phyloP scores from a whole-genome alignment of 2,888 invertebrate genomes.

The Cryptocephalus moraei region DNA sequence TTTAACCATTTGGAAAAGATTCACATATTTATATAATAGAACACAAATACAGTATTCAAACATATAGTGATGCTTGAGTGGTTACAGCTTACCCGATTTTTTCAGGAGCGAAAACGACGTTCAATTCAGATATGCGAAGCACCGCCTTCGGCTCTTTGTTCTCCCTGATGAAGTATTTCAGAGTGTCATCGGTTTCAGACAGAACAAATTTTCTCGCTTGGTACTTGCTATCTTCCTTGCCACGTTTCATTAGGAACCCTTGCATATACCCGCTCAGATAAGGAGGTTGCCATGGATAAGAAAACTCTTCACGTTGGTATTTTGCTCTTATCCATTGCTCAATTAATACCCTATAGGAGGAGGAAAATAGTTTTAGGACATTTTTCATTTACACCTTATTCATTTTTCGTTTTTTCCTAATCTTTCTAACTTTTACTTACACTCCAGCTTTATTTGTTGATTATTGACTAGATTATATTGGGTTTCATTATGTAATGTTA shows the following conservation, averaged over 20 bases:
- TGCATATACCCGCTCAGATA: constrained; percentile 75
- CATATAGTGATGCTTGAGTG: no score
- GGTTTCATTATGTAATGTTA: no score
- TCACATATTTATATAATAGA: no score
- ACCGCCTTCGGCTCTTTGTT: constrained; percentile 74
- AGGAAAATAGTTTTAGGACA: no score
- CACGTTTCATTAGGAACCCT: constrained; percentile 80
- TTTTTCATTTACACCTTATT: no score
- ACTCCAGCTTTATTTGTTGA: no score
- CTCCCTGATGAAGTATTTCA: constrained; percentile 68
- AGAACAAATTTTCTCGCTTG: constrained; percentile 76
- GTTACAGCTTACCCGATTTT: constrained; percentile 51
- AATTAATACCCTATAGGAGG: constrained; percentile 57
- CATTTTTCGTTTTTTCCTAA: no score
- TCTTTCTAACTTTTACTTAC: no score
- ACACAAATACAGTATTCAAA: no score
- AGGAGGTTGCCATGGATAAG: constrained; percentile 65
- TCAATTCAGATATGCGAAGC: constrained; percentile 69
- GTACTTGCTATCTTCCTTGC: constrained; percentile 78
- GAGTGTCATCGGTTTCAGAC: constrained; percentile 67
- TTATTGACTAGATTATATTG: no score
- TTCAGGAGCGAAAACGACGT: constrained; percentile 73
- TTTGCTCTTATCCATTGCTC: constrained; percentile 90
- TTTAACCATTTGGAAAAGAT: no score
- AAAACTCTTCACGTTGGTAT: constrained; percentile 82